Conservation (phyloP, 2,888 invertebrate species). For the Rhopalosiphum nymphaeae region DNA sequence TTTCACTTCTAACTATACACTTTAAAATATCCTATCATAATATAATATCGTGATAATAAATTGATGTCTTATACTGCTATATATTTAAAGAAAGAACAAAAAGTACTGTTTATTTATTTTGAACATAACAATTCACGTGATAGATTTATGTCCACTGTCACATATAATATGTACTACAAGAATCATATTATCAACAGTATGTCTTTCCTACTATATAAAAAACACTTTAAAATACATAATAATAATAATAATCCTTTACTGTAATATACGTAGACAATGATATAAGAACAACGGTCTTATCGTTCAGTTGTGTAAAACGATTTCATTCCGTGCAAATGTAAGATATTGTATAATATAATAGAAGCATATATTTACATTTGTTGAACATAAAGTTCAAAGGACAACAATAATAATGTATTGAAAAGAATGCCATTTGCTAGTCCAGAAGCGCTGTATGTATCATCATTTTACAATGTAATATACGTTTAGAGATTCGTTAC, state of each 20-base stretch:
- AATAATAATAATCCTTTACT: background rate
- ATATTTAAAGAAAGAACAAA: background rate
- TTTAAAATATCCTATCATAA: background rate
- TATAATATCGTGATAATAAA: background rate
- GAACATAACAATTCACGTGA: background rate
- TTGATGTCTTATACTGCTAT: background rate
- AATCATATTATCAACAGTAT: background rate
- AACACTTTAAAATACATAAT: background rate
- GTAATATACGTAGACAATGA: background rate
- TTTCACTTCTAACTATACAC: background rate
- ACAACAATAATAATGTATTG: background rate
- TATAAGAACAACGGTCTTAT: background rate
- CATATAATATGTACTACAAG: background rate
- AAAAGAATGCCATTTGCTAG: background rate
- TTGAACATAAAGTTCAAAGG: background rate
- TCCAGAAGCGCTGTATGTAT: background rate
- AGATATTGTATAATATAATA: background rate
- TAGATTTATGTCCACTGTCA: background rate
- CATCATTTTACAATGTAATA: background rate
- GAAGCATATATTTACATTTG: background rate
- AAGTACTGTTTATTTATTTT: background rate
- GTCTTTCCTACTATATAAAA: background rate
- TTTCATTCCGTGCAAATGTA: background rate
- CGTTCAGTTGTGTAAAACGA: background rate
- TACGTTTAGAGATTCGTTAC: background rate